phyloP scores from a whole-genome alignment of 1,140 invertebrate genomes.

The Hydropsyche tenuis region DNA sequence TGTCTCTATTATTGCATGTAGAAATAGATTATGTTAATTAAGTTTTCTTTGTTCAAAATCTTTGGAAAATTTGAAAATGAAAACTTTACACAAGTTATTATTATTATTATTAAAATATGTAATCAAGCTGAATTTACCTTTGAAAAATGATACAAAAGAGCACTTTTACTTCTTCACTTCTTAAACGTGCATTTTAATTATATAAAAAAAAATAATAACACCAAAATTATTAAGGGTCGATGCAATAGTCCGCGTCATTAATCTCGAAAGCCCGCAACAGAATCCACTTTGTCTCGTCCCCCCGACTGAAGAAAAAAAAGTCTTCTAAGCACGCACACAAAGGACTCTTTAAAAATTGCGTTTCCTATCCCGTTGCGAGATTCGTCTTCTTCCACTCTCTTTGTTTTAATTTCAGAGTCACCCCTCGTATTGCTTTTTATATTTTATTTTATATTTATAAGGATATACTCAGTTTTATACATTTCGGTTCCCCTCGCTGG shows the following conservation, averaged over 20 bases:
- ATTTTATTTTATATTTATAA: background rate
- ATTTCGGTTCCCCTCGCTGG: background rate
- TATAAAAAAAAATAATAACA: too few relatives aligned
- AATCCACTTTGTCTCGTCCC: background rate
- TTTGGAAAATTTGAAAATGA: too few relatives aligned
- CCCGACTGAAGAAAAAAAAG: background rate
- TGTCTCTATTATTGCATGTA: too few relatives aligned
- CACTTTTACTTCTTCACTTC: too few relatives aligned
- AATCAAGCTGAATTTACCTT: too few relatives aligned
- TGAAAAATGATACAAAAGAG: too few relatives aligned
- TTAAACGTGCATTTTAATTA: too few relatives aligned
- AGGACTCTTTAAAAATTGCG: conserved; percentile 18
- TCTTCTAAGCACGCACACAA: background rate
- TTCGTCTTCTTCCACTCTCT: conserved; percentile 18
- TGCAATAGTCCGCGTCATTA: conserved; percentile 23
- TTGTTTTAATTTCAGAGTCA: conserved; percentile 31
- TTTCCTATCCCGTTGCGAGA: conserved; percentile 3
- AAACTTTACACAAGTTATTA: too few relatives aligned
- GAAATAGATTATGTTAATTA: too few relatives aligned
- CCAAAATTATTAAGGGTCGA: conserved; percentile 5
- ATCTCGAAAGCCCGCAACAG: conserved; percentile 24
- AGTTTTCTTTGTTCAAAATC: too few relatives aligned
- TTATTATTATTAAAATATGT: too few relatives aligned
- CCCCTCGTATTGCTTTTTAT: background rate
- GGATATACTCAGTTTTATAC: too few relatives aligned